Percentiles rank a stretch among this genome's conserved stretches.
Conservation (phyloP, 2,797 vertebrate species). For the Peromyscus attwateri region DNA sequence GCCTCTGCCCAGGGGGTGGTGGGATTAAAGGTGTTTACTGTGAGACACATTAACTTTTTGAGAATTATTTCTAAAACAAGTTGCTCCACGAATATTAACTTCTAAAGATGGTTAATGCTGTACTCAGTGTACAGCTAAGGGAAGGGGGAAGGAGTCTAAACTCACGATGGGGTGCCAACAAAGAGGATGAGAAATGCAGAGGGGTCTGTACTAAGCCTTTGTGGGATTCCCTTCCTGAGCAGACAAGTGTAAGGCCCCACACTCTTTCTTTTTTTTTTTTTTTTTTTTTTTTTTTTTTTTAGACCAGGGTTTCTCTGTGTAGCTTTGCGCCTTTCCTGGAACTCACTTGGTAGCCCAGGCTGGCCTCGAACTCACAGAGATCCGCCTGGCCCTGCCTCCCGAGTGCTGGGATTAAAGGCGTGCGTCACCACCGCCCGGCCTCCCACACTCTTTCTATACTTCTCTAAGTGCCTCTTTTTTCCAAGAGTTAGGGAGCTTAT, state of each 20-base stretch:
- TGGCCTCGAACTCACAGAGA: no score
- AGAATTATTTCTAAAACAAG: slow-evolving; percentile 36
- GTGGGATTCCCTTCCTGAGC: background rate
- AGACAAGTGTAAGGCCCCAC: background rate
- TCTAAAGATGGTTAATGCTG: background rate
- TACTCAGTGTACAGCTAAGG: background rate
- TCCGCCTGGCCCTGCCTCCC: no score
- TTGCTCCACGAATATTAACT: background rate
- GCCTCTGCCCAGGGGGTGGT: background rate
- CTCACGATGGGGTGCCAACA: background rate
- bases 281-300: no score
- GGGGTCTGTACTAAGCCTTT: no score
- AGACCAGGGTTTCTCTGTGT: no score
- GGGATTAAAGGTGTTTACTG: background rate
- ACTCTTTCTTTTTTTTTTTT: no score
- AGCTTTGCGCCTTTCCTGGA: no score
- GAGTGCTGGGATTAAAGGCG: no score
- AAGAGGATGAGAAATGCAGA: no score
- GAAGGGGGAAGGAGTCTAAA: background rate
- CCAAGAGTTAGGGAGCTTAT: background rate
- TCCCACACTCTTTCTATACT: background rate
- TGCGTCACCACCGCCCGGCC: no score
- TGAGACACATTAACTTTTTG: background rate
- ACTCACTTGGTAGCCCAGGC: no score
- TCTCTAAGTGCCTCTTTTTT: background rate